Evolutionary conservation across 2,888 invertebrate genomes (phyloP).

Genomic region (Monochamus alternatus): DNA sequence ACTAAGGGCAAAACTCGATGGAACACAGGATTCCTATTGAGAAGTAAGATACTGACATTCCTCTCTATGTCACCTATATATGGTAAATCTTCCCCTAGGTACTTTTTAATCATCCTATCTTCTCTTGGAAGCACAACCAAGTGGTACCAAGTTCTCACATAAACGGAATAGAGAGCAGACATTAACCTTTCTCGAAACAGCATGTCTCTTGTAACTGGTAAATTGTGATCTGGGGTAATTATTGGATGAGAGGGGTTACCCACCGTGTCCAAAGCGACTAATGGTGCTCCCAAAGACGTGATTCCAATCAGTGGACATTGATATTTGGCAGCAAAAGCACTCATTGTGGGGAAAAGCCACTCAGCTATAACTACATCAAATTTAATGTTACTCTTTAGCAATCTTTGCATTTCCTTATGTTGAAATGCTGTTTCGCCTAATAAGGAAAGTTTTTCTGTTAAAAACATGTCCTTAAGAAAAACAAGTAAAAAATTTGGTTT

Average conservation of each 20-base stretch:
- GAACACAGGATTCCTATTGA: conserved; percentile 49
- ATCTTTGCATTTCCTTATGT: conserved; percentile 44
- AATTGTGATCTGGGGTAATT: conserved; percentile 50
- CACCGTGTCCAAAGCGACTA: conserved; percentile 47
- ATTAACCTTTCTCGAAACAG: conserved; percentile 46
- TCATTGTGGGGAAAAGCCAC: conserved; percentile 57
- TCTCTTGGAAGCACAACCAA: conserved; percentile 43
- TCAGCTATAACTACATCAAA: conserved; percentile 63
- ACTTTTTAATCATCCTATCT: conserved; percentile 41
- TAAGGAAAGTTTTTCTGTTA: conserved; percentile 42
- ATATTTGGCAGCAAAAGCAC: conserved; percentile 60
- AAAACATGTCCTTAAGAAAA: conserved; percentile 49
- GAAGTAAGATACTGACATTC: conserved; percentile 49
- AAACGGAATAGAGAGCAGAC: conserved; percentile 39
- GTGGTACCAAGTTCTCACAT: conserved; percentile 42
- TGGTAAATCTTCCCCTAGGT: conserved; percentile 57
- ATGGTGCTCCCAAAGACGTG: conserved; percentile 52
- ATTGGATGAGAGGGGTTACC: conserved; percentile 53
- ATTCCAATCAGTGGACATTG: conserved; percentile 63
- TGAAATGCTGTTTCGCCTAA: conserved; percentile 43
- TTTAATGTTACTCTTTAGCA: conserved; percentile 52
- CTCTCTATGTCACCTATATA: conserved; percentile 50
- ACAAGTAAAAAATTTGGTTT: conserved; percentile 48
- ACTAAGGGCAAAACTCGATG: conserved; percentile 46
- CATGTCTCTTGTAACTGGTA: conserved; percentile 47